phyloP scores from a whole-genome alignment of 2,113 vertebrate species.

The Apaloderma vittatum region DNA sequence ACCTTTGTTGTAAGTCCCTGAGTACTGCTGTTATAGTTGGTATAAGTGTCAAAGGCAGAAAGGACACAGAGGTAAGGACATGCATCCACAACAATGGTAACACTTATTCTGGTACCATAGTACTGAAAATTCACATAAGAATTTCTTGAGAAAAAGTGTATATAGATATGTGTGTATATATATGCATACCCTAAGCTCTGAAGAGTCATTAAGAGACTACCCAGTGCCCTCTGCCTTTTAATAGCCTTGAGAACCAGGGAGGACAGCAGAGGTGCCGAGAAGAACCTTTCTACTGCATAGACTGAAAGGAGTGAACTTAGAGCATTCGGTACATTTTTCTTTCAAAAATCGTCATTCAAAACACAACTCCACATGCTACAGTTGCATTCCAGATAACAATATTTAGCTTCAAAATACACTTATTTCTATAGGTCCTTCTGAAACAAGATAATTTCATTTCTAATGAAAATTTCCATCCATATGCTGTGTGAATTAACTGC shows the following conservation, averaged over 20 bases:
- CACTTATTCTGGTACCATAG: background rate
- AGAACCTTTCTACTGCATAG: background rate
- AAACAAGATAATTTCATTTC: background rate
- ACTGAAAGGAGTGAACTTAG: background rate
- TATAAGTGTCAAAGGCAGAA: background rate
- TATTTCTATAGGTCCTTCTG: no score
- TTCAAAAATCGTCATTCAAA: background rate
- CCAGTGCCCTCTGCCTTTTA: background rate
- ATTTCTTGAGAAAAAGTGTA: background rate
- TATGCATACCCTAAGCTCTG: background rate
- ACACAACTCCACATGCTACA: background rate
- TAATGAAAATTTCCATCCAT: background rate
- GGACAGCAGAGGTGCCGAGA: background rate
- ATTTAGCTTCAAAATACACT: background rate
- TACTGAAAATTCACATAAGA: background rate
- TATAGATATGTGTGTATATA: no score
- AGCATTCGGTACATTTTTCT: background rate
- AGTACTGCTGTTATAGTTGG: background rate
- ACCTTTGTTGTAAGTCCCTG: background rate
- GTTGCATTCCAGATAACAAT: background rate
- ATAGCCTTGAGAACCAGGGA: background rate
- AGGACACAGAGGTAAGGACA: background rate
- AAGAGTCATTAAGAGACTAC: background rate
- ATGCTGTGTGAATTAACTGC: background rate
- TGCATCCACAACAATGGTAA: accelerated